Base-by-base conservation (phyloP, 2,113 vertebrate species). In the Colistium nudipinnis region DNA sequence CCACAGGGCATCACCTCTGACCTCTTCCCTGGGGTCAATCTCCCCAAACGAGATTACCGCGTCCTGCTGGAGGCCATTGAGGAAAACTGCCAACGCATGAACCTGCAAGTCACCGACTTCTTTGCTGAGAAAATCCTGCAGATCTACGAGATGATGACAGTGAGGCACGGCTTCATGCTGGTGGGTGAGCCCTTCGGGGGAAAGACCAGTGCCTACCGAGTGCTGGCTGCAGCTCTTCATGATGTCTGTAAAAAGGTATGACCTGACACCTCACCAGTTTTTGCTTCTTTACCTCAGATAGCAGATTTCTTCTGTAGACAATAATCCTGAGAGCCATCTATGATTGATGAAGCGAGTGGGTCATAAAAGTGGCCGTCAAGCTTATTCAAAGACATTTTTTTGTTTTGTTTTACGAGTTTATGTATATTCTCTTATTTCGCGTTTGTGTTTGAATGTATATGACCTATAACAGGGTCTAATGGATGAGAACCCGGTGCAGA, bases 91-190 rank as follows among this genome's bases (percentile, higher is more conserved):
- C 62, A 80, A 0, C 78, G 72, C 53, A 94, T 96, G 96, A 97
- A 98, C 88, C 89, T 97, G 64, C 96, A 97, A 78, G 91, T 96
- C 89, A 96, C 96, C 0, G 71, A 87, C 0, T 90, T 92, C 69
- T 98, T 97, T 76, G 78, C 92, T 0, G 93, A 94, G 90, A 98
- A 98, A 90, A 95, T 98, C 80, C 88, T 96, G 55, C 96, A 97
- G 87, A 93, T 96, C 72, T 97, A 87, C 54, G 95, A 97, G 85
- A 98, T 97, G 95, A 97, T 97, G 95, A 94, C 95, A 38, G 95
- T 97, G 35, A 94, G 95, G 24, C 96, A 97, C 5, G 95, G 96
- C 49, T 97, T 98, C 85, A 98, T 97, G 96, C 87, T 97, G 62
- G 96, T 97, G 55, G 96, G 96, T 17, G 96, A 98, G 61, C 95